These are phyloP conservation scores for Gallirallus australis DNA, from an alignment of 2,797 vertebrate genomes.

Conservation along the genomic window DNA sequence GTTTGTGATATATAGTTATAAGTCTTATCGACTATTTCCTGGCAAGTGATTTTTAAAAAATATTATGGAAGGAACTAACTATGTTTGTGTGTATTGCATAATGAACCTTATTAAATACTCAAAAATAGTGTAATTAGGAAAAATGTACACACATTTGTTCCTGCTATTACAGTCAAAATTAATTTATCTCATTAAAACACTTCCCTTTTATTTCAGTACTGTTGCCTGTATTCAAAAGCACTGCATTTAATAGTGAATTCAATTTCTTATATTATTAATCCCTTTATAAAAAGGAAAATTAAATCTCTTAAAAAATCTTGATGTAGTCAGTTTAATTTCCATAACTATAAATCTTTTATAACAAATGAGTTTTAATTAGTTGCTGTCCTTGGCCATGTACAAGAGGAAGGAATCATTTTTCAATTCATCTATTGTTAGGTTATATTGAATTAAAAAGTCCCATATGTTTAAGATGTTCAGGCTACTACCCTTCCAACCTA, in stretches of 20 bases:
- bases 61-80: background rate
- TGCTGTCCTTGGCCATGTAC: slow-evolving; percentile 27
- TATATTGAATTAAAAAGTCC: slow-evolving; percentile 21
- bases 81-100: background rate
- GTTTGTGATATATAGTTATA: background rate
- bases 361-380: slow-evolving; percentile 59
- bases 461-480: slow-evolving; percentile 13
- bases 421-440: slow-evolving; percentile 27
- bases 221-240: background rate
- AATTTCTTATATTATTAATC: slow-evolving; percentile 55
- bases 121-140: background rate
- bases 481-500: background rate
- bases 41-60: background rate
- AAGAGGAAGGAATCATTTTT: background rate
- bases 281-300: slow-evolving; percentile 32
- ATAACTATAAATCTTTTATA: slow-evolving; percentile 63
- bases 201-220: background rate
- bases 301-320: slow-evolving; percentile 55
- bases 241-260: slow-evolving; percentile 21
- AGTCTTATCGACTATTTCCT: background rate
- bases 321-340: slow-evolving; percentile 56
- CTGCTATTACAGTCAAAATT: background rate
- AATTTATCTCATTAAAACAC: slow-evolving; percentile 15
- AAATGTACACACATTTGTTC: background rate
- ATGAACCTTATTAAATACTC: background rate